Evolutionary conservation across 1,140 invertebrate species (phyloP).

Genomic region (Eulimnadia texana): DNA sequence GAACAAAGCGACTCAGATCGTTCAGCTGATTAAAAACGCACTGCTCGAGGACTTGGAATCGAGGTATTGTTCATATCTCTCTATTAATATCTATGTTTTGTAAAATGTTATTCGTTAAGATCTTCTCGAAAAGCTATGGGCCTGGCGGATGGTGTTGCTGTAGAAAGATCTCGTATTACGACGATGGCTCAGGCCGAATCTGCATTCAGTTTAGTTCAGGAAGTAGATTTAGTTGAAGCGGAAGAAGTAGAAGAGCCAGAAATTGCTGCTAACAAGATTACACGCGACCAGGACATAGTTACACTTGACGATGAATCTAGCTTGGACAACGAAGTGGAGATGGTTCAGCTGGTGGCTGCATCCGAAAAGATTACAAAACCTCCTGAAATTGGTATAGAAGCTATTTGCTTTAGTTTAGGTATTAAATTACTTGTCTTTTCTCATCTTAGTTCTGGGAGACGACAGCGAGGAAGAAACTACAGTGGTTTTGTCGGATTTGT

Average conservation of each 20-base stretch:
- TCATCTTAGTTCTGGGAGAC: constrained; percentile 34
- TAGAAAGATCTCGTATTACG: constrained; percentile 1
- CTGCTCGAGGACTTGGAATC: constrained; percentile 51
- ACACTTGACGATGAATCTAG: constrained; percentile 4
- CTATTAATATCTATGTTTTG: not conserved
- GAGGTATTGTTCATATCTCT: constrained; percentile 34
- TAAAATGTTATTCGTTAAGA: constrained; percentile 19
- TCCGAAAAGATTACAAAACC: not conserved
- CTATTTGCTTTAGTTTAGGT: not conserved
- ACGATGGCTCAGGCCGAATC: constrained; percentile 7
- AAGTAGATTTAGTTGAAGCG: not conserved
- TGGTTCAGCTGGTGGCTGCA: not conserved
- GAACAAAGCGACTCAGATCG: constrained; percentile 49
- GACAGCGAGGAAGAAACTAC: constrained; percentile 34
- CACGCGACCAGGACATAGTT: constrained; percentile 3
- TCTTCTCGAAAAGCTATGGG: constrained; percentile 29
- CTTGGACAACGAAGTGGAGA: constrained; percentile 4
- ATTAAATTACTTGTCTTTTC: constrained; percentile 19
- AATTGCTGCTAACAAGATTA: not conserved
- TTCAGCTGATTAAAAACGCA: constrained; percentile 54
- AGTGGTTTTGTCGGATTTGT: not conserved
- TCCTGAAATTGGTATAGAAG: constrained; percentile 4
- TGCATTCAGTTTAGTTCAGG: not conserved
- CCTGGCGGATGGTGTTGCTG: constrained; percentile 12
- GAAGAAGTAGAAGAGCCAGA: not conserved